Percentiles rank a stretch among this genome's conserved stretches.
Conservation (phyloP, 2,113 vertebrate species). For the Eira barbara region DNA sequence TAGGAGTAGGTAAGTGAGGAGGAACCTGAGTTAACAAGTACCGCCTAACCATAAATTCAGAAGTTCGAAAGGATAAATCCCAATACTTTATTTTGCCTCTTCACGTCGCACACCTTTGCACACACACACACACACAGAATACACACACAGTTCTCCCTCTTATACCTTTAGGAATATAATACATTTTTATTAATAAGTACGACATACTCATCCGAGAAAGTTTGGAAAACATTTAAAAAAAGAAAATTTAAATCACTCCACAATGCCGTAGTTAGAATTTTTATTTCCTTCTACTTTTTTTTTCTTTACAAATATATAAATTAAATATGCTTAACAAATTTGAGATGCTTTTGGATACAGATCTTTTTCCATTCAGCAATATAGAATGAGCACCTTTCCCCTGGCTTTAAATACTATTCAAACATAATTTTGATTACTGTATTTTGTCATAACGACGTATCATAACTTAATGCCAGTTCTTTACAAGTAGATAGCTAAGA, state of each 20-base stretch:
- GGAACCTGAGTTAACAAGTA: background rate
- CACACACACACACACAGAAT: background rate
- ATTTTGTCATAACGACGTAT: background rate
- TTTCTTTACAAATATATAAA: background rate
- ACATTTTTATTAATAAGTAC: background rate
- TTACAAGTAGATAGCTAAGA: background rate
- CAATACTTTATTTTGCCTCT: background rate
- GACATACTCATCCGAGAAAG: background rate
- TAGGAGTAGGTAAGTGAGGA: background rate
- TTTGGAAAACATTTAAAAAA: background rate
- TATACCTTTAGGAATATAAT: background rate
- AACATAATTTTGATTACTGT: background rate
- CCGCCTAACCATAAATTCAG: background rate
- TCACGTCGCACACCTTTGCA: accelerated
- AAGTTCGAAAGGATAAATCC: background rate
- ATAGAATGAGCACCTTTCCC: background rate
- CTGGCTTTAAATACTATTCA: background rate
- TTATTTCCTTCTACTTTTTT: conserved; percentile 46
- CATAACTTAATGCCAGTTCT: background rate
- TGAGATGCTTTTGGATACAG: background rate
- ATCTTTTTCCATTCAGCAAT: background rate
- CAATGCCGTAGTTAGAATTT: background rate
- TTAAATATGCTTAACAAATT: background rate
- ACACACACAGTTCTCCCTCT: background rate
- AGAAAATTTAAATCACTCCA: background rate